A percentile compares a stretch with the other conserved stretches of the same genome.
These are phyloP conservation scores for Silurus meridionalis DNA, from an alignment of 2,113 vertebrate genomes.

Conservation along the genomic window DNA sequence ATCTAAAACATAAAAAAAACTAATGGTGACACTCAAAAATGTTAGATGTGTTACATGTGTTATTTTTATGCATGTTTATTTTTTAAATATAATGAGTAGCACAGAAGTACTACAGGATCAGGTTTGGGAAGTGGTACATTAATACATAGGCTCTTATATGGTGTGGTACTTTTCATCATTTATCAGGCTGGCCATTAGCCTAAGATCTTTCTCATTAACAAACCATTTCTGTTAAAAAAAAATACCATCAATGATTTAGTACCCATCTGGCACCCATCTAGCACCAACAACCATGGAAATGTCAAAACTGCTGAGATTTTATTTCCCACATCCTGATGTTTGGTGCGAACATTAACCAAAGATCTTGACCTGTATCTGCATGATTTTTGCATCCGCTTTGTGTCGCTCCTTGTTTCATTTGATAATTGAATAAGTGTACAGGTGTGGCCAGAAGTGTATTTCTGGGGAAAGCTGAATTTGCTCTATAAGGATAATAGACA, in stretches of 20 bases:
- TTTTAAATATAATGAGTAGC: no score
- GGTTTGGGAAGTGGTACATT: neutral
- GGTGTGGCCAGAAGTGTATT: neutral
- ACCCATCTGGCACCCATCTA: neutral
- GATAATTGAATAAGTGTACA: neutral
- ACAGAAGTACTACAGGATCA: neutral
- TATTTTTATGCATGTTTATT: no score
- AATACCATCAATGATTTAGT: no score
- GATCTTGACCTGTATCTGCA: neutral
- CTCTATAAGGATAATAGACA: neutral
- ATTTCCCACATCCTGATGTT: neutral
- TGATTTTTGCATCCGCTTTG: neutral
- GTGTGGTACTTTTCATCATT: neutral
- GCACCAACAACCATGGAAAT: neutral
- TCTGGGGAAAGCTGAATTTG: neutral
- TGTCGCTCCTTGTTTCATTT: neutral
- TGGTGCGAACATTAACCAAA: neutral
- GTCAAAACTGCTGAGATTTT: neutral
- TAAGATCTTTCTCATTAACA: neutral
- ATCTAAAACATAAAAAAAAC: neutral
- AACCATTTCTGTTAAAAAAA: neutral
- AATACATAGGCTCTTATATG: neutral
- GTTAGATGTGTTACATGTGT: no score
- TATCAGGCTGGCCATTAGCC: no score
- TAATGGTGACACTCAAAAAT: no score